phyloP scores from a whole-genome alignment of 1,140 invertebrate genomes.

The Dufourea novaeangliae region DNA sequence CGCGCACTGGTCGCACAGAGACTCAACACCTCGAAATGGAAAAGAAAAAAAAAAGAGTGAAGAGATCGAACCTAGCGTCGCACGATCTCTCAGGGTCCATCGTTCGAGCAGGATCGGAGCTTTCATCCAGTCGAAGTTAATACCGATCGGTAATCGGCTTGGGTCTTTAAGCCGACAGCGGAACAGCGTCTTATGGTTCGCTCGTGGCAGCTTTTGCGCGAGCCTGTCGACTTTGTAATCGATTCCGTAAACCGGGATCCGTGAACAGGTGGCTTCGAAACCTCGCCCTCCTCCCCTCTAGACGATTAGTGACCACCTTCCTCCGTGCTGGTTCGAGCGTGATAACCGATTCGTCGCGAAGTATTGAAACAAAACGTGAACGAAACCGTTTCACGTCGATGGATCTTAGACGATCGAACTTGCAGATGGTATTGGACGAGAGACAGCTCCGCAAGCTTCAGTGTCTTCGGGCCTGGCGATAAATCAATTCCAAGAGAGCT shows the following conservation, averaged over 20 bases:
- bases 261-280: slow-evolving; percentile 12
- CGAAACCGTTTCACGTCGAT: no score
- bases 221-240: slow-evolving; percentile 44
- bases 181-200: slow-evolving; percentile 38
- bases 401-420: no score
- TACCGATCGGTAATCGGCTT: slow-evolving; percentile 27
- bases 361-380: no score
- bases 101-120: not conserved
- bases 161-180: slow-evolving; percentile 36
- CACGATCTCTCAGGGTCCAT: not conserved
- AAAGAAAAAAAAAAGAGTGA: no score
- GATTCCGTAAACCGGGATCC: slow-evolving; percentile 16
- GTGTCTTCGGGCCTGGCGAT: not conserved
- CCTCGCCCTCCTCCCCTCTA: no score
- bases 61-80: not conserved
- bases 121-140: slow-evolving; percentile 7
- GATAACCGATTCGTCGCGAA: no score
- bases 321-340: no score
- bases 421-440: no score
- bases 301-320: no score
- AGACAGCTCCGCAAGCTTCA: no score
- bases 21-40: no score
- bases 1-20: no score
- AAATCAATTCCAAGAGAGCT: not conserved
- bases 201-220: slow-evolving; percentile 36